A percentile compares a stretch with the other conserved stretches of the same genome.
Conservation (phyloP, 1,140 invertebrate species). For the Idris sp. region DNA sequence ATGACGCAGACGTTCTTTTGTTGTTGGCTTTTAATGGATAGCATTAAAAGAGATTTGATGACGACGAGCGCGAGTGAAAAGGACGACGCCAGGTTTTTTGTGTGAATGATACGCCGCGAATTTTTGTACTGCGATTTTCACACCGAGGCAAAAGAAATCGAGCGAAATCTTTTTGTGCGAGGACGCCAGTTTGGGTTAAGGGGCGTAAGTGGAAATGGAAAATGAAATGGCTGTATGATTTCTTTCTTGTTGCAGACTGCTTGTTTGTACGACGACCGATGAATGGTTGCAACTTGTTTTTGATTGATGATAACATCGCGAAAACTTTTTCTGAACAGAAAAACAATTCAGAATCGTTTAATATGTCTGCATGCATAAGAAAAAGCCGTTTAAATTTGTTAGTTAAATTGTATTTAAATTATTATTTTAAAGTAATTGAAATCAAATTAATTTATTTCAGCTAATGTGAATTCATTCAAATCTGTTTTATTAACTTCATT, state of each 20-base stretch:
- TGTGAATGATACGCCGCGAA: slow-evolving; percentile 33
- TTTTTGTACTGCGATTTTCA: slow-evolving; percentile 33
- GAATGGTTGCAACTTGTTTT: slow-evolving; percentile 42
- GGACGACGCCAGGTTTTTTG: slow-evolving; percentile 32
- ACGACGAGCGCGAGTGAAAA: slow-evolving; percentile 40
- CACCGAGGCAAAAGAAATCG: slow-evolving; percentile 22
- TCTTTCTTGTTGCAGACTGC: slow-evolving; percentile 28
- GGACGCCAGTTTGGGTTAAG: slow-evolving; percentile 9
- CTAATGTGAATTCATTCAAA: too few relatives aligned
- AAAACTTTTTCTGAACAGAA: background rate
- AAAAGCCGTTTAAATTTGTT: too few relatives aligned
- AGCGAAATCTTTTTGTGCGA: slow-evolving; percentile 22
- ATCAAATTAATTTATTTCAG: too few relatives aligned
- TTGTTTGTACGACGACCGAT: slow-evolving; percentile 32
- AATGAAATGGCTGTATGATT: slow-evolving; percentile 39
- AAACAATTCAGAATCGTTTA: background rate
- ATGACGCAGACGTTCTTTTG: slow-evolving; percentile 41
- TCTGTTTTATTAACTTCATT: too few relatives aligned
- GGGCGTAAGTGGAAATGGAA: slow-evolving; percentile 33
- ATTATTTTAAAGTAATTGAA: too few relatives aligned
- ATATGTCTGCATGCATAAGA: too few relatives aligned
- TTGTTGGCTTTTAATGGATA: slow-evolving; percentile 34
- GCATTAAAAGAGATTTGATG: slow-evolving; percentile 41
- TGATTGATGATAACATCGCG: slow-evolving; percentile 41
- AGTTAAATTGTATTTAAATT: too few relatives aligned